Evolutionary conservation across 2,888 invertebrate species (phyloP).

Genomic region (Cyrtodaria siliqua): DNA sequence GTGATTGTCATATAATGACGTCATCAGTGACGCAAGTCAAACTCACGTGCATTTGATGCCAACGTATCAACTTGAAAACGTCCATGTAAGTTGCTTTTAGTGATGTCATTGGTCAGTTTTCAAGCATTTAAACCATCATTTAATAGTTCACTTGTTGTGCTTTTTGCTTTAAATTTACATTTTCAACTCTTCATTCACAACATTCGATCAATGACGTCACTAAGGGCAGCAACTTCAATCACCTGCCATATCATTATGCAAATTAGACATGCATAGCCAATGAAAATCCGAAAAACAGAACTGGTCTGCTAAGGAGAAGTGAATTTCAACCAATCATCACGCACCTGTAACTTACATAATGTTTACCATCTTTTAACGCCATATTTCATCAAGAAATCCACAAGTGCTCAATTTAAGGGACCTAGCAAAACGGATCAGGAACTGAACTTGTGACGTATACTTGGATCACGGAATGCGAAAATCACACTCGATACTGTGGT

Average conservation of each 20-base stretch:
- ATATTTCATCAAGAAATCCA: slow-evolving; percentile 49
- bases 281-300: slow-evolving; percentile 29
- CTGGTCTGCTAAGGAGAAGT: no score
- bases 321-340: no score
- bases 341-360: no score
- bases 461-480: no score
- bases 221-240: slow-evolving; percentile 21
- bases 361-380: no score
- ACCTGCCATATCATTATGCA: slow-evolving; percentile 55
- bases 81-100: neutral
- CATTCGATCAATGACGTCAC: slow-evolving; percentile 22
- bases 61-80: slow-evolving; percentile 1
- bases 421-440: slow-evolving; percentile 18
- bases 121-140: neutral
- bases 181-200: slow-evolving; percentile 15
- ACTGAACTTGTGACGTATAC: no score
- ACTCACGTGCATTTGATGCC: slow-evolving; percentile 1
- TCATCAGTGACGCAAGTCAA: slow-evolving; percentile 28
- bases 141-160: neutral
- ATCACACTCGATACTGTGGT: no score
- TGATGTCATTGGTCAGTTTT: neutral
- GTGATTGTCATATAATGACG: slow-evolving; percentile 58
- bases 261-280: slow-evolving; percentile 30
- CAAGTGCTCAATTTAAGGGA: slow-evolving; percentile 54
- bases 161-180: neutral